phyloP scores from a whole-genome alignment of 2,113 vertebrate genomes.

The Phaethornis superciliosus region DNA sequence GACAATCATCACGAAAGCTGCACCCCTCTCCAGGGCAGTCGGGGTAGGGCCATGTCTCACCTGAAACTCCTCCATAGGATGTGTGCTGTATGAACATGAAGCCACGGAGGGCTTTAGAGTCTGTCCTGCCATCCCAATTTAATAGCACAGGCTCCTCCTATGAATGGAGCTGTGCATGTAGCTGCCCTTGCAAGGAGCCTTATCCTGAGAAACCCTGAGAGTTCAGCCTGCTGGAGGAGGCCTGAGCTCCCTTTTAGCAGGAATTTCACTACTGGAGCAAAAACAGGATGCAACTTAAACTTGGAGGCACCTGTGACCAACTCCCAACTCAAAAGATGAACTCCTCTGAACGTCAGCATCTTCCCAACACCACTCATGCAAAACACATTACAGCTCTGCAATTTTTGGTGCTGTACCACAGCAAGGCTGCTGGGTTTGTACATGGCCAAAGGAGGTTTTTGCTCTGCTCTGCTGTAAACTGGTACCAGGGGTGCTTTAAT shows the following conservation, averaged over 20 bases:
- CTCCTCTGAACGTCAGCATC: accelerated
- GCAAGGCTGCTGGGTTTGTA: accelerated
- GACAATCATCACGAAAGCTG: neutral
- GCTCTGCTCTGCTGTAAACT: neutral
- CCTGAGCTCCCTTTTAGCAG: neutral
- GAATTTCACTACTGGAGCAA: neutral
- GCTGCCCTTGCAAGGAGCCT: neutral
- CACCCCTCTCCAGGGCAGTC: neutral
- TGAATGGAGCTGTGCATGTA: neutral
- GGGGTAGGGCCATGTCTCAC: too few relatives aligned
- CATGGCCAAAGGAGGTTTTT: neutral
- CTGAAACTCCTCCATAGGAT: neutral
- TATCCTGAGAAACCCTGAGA: constrained; percentile 1
- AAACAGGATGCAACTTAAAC: neutral
- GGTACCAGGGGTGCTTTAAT: neutral
- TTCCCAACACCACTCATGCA: neutral
- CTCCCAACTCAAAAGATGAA: neutral
- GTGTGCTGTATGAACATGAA: neutral
- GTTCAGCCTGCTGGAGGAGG: neutral
- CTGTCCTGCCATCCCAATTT: neutral
- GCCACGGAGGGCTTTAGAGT: neutral
- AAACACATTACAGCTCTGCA: accelerated
- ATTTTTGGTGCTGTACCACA: neutral
- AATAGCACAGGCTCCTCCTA: neutral
- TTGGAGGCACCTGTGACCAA: neutral